A percentile compares a stretch with the other conserved stretches of the same genome.
Conservation (phyloP, 2,113 vertebrate genomes). For the Dromas ardeola region DNA sequence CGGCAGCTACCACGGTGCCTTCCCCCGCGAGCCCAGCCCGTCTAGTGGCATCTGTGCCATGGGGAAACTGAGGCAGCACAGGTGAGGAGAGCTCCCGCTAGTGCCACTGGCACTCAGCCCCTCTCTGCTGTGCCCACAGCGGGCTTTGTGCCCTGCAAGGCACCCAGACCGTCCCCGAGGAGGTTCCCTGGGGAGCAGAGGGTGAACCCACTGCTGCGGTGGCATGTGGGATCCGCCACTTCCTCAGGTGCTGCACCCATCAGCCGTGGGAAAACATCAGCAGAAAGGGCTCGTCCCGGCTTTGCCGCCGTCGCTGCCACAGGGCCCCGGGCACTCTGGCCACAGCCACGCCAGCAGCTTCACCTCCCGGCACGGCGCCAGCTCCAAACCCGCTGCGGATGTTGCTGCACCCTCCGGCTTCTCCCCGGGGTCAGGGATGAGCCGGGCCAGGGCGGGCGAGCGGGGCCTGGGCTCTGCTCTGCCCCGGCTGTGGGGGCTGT, state of each 20-base stretch:
- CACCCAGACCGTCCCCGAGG: not conserved
- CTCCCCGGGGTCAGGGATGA: accelerated
- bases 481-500: accelerated
- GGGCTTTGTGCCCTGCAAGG: accelerated
- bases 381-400: not conserved
- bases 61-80: constrained; percentile 20
- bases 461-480: not conserved
- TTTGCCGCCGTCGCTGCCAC: accelerated
- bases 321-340: accelerated
- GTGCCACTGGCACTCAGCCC: not conserved
- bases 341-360: accelerated
- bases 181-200: not conserved
- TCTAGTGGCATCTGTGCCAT: accelerated
- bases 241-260: not conserved
- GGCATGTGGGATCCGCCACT: not conserved
- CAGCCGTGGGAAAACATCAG: not conserved
- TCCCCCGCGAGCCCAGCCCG: accelerated
- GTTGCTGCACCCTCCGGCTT: not conserved
- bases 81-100: accelerated
- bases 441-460: accelerated
- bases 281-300: not conserved
- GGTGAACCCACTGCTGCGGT: accelerated
- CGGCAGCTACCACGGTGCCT: accelerated
- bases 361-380: accelerated
- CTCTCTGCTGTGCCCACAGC: not conserved